A percentile compares a stretch with the other conserved stretches of the same genome.
These are phyloP conservation scores for Cochlearius cochlearius DNA, from an alignment of 2,113 vertebrate genomes.

Conservation along the genomic window DNA sequence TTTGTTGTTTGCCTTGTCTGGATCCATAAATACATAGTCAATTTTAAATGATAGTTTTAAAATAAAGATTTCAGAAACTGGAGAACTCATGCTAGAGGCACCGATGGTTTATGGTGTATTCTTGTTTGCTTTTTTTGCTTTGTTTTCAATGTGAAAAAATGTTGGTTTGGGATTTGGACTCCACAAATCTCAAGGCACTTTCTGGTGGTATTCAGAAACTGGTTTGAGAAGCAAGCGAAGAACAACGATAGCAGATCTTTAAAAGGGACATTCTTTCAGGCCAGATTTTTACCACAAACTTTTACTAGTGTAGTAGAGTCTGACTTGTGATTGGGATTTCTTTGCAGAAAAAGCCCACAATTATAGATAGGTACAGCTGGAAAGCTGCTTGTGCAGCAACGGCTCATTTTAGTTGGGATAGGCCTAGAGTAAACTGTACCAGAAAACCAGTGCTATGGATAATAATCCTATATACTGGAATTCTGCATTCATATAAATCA, in stretches of 20 bases:
- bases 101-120: neutral
- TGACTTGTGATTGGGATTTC: neutral
- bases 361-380: neutral
- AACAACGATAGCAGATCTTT: neutral
- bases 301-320: neutral
- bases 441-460: neutral
- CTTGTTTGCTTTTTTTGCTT: neutral
- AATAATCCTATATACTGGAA: neutral
- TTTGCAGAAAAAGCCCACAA: neutral
- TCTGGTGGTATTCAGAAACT: neutral
- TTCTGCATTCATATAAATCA: neutral
- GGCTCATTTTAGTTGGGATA: neutral
- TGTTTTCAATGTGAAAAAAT: neutral
- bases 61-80: neutral
- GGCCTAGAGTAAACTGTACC: neutral
- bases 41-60: neutral
- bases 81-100: neutral
- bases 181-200: neutral
- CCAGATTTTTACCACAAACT: neutral
- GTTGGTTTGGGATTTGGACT: neutral
- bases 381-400: neutral
- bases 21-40: neutral
- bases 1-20: neutral
- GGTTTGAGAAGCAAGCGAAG: neutral
- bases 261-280: neutral